Evolutionary conservation across 2,113 vertebrate genomes (phyloP).

Genomic region (Tenebrosternarchus preto): DNA sequence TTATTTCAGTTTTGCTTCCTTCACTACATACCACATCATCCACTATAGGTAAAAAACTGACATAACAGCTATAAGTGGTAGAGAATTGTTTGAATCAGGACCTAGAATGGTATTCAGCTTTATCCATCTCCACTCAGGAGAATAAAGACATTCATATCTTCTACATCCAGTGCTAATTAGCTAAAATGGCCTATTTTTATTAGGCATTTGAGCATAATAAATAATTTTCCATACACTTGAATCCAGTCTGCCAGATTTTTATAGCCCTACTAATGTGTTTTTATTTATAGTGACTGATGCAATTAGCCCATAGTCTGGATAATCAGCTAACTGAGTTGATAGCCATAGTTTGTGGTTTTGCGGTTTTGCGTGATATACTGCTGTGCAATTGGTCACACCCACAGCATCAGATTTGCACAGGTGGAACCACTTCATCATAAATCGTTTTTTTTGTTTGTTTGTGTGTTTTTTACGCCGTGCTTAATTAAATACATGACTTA

Average conservation of each 20-base stretch:
- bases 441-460: not conserved
- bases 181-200: conserved; percentile 41
- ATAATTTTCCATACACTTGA: conserved; percentile 18
- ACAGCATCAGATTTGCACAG: conserved; percentile 16
- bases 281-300: conserved; percentile 47
- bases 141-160: conserved; percentile 42
- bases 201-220: conserved; percentile 13
- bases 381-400: not conserved
- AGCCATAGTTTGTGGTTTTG: conserved; percentile 27
- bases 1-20: not conserved
- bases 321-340: conserved; percentile 46
- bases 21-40: no score
- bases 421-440: conserved; percentile 13
- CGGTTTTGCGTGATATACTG: conserved; percentile 22
- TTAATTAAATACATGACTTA: conserved; percentile 19
- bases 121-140: not conserved
- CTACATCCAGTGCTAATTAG: conserved; percentile 50
- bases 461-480: not conserved
- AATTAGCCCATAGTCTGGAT: conserved; percentile 46
- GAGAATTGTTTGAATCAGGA: not conserved
- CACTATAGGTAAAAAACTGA: not conserved
- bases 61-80: not conserved
- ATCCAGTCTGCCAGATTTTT: conserved; percentile 46
- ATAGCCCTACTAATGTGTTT: conserved; percentile 44
- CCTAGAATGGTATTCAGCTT: not conserved